phyloP scores from a whole-genome alignment of 2,797 vertebrate species.

The Gouania willdenowi region DNA sequence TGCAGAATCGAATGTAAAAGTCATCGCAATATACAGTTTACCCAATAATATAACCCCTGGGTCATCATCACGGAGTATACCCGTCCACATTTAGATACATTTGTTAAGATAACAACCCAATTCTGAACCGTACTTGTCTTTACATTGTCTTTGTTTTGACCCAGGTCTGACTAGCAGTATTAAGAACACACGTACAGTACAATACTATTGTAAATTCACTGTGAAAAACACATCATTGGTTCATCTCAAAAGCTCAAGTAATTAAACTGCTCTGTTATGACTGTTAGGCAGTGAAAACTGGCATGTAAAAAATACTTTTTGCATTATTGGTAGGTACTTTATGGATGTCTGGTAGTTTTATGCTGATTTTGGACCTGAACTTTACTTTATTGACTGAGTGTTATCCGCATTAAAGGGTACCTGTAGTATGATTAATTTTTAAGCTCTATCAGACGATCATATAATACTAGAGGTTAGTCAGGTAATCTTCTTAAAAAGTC shows the following conservation, averaged over 20 bases:
- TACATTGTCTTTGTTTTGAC: slow-evolving; percentile 29
- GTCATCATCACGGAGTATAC: slow-evolving; percentile 37
- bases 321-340: no score
- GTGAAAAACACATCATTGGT: slow-evolving; percentile 46
- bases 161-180: slow-evolving; percentile 49
- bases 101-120: neutral
- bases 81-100: neutral
- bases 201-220: slow-evolving; percentile 58
- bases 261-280: slow-evolving; percentile 25
- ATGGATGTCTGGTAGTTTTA: no score
- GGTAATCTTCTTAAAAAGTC: no score
- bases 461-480: no score
- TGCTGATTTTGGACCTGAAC: no score
- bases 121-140: no score
- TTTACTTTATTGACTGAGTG: no score
- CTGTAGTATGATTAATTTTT: no score
- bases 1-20: slow-evolving; percentile 67
- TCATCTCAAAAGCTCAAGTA: slow-evolving; percentile 47
- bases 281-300: no score
- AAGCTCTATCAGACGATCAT: no score
- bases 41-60: slow-evolving; percentile 48
- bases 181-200: slow-evolving; percentile 66
- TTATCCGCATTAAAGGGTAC: no score
- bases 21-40: slow-evolving; percentile 62
- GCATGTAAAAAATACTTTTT: no score